A percentile compares a stretch with the other conserved stretches of the same genome.
phyloP scores from a whole-genome alignment of 2,113 vertebrate genomes.

The Argyrosomus japonicus region DNA sequence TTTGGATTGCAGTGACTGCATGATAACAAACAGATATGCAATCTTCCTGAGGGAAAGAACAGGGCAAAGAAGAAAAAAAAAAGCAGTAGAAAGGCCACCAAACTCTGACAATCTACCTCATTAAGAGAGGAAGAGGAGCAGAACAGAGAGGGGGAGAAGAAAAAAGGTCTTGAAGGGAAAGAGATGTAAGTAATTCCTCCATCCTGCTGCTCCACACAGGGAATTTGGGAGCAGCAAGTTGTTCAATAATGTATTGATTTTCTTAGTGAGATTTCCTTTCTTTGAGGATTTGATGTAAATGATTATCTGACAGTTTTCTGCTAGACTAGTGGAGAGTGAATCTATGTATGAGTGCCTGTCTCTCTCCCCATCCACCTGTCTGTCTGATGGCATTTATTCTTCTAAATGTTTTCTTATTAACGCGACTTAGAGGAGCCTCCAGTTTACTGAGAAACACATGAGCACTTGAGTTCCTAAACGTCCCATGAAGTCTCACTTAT shows the following conservation, averaged over 20 bases:
- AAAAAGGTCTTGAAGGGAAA: conserved; percentile 46
- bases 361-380: background rate
- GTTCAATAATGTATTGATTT: conserved; percentile 75
- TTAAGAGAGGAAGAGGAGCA: conserved; percentile 26
- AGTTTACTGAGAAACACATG: background rate
- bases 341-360: background rate
- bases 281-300: conserved; percentile 46
- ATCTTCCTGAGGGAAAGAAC: background rate
- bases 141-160: conserved; percentile 21
- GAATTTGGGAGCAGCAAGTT: conserved; percentile 52
- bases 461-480: background rate
- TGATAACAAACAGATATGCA: conserved; percentile 31
- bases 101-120: conserved; percentile 18
- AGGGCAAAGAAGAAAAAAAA: background rate
- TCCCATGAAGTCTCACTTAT: background rate
- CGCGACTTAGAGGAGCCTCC: background rate
- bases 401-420: background rate
- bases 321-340: background rate
- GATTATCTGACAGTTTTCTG: conserved; percentile 47
- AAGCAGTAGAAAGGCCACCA: conserved; percentile 5
- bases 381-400: background rate
- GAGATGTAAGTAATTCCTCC: conserved; percentile 70
- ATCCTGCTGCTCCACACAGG: conserved; percentile 38
- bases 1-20: conserved; percentile 44
- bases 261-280: conserved; percentile 48